Evolutionary conservation across 2,797 vertebrate species (phyloP).

Genomic region (Hemitrygon akajei): DNA sequence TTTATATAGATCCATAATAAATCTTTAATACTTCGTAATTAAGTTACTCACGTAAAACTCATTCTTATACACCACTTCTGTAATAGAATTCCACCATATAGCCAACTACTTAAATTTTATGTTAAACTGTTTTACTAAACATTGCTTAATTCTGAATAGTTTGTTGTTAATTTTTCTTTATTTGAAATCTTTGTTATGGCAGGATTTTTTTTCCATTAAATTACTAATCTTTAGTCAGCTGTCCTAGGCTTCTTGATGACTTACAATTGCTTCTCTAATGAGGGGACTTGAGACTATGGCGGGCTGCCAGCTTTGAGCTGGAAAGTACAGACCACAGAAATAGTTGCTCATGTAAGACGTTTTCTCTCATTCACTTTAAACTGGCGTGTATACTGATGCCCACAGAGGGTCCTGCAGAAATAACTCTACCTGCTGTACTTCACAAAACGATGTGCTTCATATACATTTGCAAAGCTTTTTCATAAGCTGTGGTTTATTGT

Average conservation of each 20-base stretch:
- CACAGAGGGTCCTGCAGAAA: background rate
- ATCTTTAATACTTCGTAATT: background rate
- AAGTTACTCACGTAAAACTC: background rate
- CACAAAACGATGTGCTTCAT: background rate
- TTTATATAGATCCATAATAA: background rate
- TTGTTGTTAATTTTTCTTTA: slow-evolving; percentile 21
- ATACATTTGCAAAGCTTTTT: background rate
- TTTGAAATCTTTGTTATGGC: slow-evolving; percentile 20
- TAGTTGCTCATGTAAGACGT: background rate
- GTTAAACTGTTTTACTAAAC: background rate
- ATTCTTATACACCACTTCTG: background rate
- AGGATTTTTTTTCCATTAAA: slow-evolving; percentile 8
- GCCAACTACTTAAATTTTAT: background rate
- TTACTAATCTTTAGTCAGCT: slow-evolving; percentile 20
- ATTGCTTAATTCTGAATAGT: background rate
- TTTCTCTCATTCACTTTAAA: background rate
- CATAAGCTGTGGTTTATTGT: background rate
- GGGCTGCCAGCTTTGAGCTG: background rate
- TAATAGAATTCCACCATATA: background rate
- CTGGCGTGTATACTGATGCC: background rate
- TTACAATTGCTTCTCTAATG: slow-evolving; percentile 34
- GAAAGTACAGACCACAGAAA: background rate
- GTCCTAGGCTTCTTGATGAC: slow-evolving; percentile 31
- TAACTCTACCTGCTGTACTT: background rate
- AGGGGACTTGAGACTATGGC: slow-evolving; percentile 33